phyloP scores from a whole-genome alignment of 2,797 vertebrate species.

The Triplophysa yarkandensis region DNA sequence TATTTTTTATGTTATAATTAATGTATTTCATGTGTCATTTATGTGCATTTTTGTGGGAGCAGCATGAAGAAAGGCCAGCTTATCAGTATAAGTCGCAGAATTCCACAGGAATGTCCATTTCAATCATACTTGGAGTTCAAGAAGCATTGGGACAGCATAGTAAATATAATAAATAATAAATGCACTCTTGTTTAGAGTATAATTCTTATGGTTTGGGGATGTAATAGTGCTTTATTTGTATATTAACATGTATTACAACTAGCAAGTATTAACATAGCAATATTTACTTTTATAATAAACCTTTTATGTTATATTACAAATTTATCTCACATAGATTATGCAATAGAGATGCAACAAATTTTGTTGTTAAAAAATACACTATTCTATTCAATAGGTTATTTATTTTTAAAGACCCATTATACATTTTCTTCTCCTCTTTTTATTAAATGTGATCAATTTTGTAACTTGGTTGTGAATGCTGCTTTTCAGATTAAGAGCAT shows the following conservation, averaged over 20 bases:
- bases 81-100: slow-evolving; percentile 76
- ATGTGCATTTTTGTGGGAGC: slow-evolving; percentile 29
- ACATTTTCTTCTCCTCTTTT: no score
- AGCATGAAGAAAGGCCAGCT: slow-evolving; percentile 95
- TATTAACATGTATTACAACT: no score
- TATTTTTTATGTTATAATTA: background rate
- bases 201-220: background rate
- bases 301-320: no score
- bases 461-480: background rate
- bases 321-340: no score
- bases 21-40: slow-evolving; percentile 15
- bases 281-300: no score
- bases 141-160: slow-evolving; percentile 84
- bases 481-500: background rate
- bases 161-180: slow-evolving; percentile 61
- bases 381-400: background rate
- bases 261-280: no score
- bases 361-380: background rate
- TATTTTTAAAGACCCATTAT: no score
- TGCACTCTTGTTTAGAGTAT: background rate
- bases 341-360: no score
- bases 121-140: slow-evolving; percentile 80
- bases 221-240: background rate
- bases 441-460: no score
- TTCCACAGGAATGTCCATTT: slow-evolving; percentile 82